A percentile compares a stretch with the other conserved stretches of the same genome.
Conservation (phyloP, 2,888 invertebrate genomes). For the Chrysolina haemoptera region DNA sequence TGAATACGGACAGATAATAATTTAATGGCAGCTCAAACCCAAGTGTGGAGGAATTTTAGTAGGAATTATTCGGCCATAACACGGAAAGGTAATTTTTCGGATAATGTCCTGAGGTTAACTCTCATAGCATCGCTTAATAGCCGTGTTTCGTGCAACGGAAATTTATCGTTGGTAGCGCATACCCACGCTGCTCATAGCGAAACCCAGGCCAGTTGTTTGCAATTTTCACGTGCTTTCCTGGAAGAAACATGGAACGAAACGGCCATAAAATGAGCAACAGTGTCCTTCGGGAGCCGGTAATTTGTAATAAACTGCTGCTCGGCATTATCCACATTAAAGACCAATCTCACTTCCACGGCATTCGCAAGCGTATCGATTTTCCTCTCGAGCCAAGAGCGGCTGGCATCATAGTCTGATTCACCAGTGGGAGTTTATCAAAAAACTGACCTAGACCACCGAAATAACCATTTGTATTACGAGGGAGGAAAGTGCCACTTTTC, state of each 20-base stretch:
- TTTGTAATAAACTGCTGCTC: constrained; percentile 19
- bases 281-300: constrained; percentile 3
- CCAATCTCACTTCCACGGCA: neutral
- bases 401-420: neutral
- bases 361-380: constrained; percentile 2
- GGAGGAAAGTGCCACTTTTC: too few species aligned
- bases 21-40: neutral
- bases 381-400: neutral
- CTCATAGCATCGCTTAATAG: constrained; percentile 9
- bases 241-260: constrained; percentile 4
- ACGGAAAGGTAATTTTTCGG: constrained; percentile 7
- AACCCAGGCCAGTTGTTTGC: neutral
- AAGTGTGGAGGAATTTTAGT: constrained; percentile 2
- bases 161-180: neutral
- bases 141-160: constrained; percentile 11
- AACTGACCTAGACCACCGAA: too few species aligned
- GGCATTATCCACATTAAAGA: constrained; percentile 21
- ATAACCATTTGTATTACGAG: too few species aligned
- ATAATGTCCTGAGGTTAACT: constrained; percentile 17
- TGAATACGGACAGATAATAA: neutral
- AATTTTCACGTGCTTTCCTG: constrained; percentile 15
- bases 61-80: neutral
- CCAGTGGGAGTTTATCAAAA: too few species aligned
- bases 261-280: constrained; percentile 11
- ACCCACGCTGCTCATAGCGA: neutral